Percentiles rank a stretch among this genome's conserved stretches.
Evolutionary conservation across 2,113 vertebrate genomes (phyloP).

Genomic region (Cebidichthys violaceus): DNA sequence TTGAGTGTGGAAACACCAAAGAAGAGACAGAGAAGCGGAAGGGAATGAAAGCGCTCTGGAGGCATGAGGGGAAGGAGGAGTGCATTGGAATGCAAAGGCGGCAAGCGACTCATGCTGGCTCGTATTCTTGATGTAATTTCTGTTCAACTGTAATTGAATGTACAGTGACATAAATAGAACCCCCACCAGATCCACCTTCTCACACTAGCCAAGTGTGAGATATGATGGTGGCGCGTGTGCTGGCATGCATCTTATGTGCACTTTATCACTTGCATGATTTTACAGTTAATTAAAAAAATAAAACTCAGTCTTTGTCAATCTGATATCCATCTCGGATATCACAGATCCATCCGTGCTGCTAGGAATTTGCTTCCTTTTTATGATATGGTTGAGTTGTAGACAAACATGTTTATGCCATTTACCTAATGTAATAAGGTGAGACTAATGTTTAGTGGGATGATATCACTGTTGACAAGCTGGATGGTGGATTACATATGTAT

Average conservation of each 20-base stretch:
- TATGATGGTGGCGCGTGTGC: slow-evolving; percentile 37
- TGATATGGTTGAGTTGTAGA: slow-evolving; percentile 34
- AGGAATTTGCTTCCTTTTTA: slow-evolving; percentile 32
- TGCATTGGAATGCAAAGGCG: slow-evolving; percentile 63
- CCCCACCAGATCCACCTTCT: slow-evolving; percentile 68
- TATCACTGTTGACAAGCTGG: slow-evolving; percentile 34
- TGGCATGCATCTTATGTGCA: slow-evolving; percentile 38
- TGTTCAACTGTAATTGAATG: slow-evolving; percentile 79
- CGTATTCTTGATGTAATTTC: slow-evolving; percentile 73
- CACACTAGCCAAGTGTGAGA: slow-evolving; percentile 66
- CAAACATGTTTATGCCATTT: slow-evolving; percentile 51
- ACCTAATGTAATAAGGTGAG: slow-evolving; percentile 49
- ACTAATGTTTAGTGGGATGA: slow-evolving; percentile 58
- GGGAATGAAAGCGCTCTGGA: slow-evolving; percentile 47
- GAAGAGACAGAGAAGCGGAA: slow-evolving; percentile 42
- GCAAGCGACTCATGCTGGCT: slow-evolving; percentile 69
- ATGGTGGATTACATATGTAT: slow-evolving; percentile 43
- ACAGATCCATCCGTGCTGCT: too few relatives aligned
- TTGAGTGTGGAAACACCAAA: slow-evolving; percentile 51
- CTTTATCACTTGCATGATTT: slow-evolving; percentile 58
- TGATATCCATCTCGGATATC: slow-evolving; percentile 8
- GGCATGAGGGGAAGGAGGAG: slow-evolving; percentile 65
- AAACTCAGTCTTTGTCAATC: slow-evolving; percentile 31
- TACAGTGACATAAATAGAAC: slow-evolving; percentile 73
- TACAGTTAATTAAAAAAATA: slow-evolving; percentile 43